Percentiles rank a stretch among this genome's conserved stretches.
Conservation (phyloP, 1,140 invertebrate genomes). For the Drosophila nigromelanica region DNA sequence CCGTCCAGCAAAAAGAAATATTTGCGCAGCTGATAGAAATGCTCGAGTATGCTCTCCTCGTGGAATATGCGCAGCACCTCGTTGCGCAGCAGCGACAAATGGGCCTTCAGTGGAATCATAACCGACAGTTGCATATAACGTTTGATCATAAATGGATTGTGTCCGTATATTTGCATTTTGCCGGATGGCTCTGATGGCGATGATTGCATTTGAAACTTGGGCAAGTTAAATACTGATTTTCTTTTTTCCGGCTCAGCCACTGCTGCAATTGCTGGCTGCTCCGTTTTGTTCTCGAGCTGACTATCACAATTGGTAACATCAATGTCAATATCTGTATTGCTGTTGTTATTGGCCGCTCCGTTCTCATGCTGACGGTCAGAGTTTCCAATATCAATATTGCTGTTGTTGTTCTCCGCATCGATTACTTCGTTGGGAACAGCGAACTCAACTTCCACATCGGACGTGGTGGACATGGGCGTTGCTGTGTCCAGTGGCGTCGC, state of each 20-base stretch:
- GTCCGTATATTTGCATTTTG: not conserved
- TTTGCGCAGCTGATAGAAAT: slow-evolving; percentile 88
- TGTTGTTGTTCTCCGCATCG: slow-evolving; percentile 44
- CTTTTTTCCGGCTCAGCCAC: not conserved
- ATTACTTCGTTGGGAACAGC: slow-evolving; percentile 3
- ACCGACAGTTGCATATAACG: slow-evolving; percentile 88
- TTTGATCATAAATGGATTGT: slow-evolving; percentile 83
- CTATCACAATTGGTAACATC: not conserved
- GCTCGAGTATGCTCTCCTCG: slow-evolving; percentile 87
- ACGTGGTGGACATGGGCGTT: slow-evolving; percentile 79
- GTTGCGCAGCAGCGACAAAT: slow-evolving; percentile 88
- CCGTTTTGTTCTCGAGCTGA: not conserved
- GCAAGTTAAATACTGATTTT: not conserved
- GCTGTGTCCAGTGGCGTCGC: slow-evolving; percentile 15
- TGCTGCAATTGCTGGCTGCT: not conserved
- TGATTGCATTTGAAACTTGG: not conserved
- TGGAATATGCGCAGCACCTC: slow-evolving; percentile 89
- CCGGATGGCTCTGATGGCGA: not conserved
- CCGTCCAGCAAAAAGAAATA: slow-evolving; percentile 91
- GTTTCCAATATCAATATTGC: not conserved
- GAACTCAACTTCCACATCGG: slow-evolving; percentile 49
- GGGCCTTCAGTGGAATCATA: slow-evolving; percentile 87
- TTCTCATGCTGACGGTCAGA: not conserved
- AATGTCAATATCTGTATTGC: not conserved
- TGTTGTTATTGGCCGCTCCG: slow-evolving; percentile 19